These are phyloP conservation scores for Pasiphila rectangulata DNA, from an alignment of 2,888 invertebrate species.

Conservation along the genomic window DNA sequence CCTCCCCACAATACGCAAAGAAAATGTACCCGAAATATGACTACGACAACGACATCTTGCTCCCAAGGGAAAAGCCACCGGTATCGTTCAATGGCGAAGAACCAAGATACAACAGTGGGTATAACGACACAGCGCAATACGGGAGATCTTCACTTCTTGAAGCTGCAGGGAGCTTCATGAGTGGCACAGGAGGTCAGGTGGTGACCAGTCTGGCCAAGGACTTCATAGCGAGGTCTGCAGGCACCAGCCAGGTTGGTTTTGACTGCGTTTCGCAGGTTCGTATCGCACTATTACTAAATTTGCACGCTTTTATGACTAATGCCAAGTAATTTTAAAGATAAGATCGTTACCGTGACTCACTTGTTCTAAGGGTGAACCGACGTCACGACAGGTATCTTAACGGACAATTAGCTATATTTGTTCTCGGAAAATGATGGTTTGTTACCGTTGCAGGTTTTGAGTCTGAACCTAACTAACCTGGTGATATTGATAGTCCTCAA, in stretches of 20 bases:
- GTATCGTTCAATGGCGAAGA: constrained; percentile 50
- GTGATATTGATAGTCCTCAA: constrained; percentile 89
- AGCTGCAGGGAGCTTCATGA: constrained; percentile 66
- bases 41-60: constrained; percentile 53
- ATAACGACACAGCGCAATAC: constrained; percentile 53
- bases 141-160: constrained; percentile 64
- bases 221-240: constrained; percentile 84
- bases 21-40: constrained; percentile 66
- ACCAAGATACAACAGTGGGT: constrained; percentile 52
- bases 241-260: constrained; percentile 85
- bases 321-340: constrained; percentile 30
- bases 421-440: constrained; percentile 3
- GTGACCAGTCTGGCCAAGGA: constrained; percentile 83
- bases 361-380: background rate
- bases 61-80: constrained; percentile 60
- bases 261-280: constrained; percentile 78
- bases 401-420: constrained; percentile 18
- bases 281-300: constrained; percentile 42
- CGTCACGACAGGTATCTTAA: background rate
- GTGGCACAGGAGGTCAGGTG: constrained; percentile 74
- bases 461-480: constrained; percentile 90
- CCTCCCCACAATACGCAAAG: constrained; percentile 77
- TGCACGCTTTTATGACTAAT: constrained; percentile 45
- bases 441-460: constrained; percentile 82
- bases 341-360: constrained; percentile 28